These are phyloP conservation scores for Boleophthalmus pectinirostris DNA, from an alignment of 2,113 vertebrate species.

Conservation along the genomic window DNA sequence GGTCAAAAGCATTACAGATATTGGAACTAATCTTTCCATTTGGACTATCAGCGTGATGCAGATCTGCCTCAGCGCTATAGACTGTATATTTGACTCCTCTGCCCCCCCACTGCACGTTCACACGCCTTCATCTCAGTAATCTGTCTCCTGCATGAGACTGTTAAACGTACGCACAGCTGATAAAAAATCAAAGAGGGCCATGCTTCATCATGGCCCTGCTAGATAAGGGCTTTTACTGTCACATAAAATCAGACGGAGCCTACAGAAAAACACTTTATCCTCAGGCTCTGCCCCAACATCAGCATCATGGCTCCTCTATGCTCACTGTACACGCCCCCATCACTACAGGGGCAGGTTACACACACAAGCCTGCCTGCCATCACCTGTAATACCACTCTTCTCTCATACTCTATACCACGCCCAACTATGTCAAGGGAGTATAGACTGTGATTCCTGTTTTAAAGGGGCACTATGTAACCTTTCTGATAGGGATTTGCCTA, in stretches of 20 bases:
- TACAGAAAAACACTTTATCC: constrained; percentile 60
- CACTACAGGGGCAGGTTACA: constrained; percentile 32
- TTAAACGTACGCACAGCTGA: constrained; percentile 56
- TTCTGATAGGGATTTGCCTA: no score
- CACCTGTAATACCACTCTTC: constrained; percentile 10
- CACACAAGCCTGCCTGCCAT: constrained; percentile 25
- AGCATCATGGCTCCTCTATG: constrained; percentile 44
- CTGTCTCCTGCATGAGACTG: constrained; percentile 56
- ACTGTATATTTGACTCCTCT: constrained; percentile 40
- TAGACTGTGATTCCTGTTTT: no score
- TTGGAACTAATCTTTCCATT: constrained; percentile 39
- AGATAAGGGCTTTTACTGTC: constrained; percentile 72
- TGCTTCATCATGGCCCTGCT: constrained; percentile 64
- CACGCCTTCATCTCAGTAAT: constrained; percentile 68
- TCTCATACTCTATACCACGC: no score
- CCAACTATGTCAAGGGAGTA: background rate
- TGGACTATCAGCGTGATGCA: constrained; percentile 60
- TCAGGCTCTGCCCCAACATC: constrained; percentile 50
- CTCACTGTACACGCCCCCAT: constrained; percentile 40
- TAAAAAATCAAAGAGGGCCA: constrained; percentile 66
- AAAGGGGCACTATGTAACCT: no score
- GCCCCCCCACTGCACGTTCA: constrained; percentile 32
- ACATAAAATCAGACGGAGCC: constrained; percentile 64
- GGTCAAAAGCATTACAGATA: constrained; percentile 42
- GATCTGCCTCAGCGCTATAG: constrained; percentile 43